Base-by-base conservation (phyloP, 2,113 vertebrate species). In the Phrynocephalus versicolor region DNA sequence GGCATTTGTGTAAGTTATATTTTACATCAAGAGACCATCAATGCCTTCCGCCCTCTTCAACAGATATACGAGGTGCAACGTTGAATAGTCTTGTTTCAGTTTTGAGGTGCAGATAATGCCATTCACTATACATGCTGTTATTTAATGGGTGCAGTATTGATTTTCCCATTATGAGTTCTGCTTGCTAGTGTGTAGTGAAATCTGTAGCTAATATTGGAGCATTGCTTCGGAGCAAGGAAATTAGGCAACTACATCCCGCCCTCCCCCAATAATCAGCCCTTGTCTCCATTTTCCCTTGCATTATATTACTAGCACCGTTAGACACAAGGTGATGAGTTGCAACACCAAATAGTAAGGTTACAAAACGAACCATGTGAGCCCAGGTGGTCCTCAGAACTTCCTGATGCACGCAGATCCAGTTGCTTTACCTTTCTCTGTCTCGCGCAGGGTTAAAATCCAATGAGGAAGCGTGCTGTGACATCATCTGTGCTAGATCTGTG, bases 161-260 rank as follows among this genome's bases (percentile, higher is more conserved):
- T 85, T 85, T 85, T 79, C 21, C 84, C 65, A 85, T 85, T 85
- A 85, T 85, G 84, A 79, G 71, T 85, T 85, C 84, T 72, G 67
- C 74, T 79, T 85, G 65, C 75, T 60, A 60, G 35, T 72, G 58
- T 85, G 76, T 79, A 41, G 51, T 79, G 83, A 85, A 79, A 85
- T 85, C 41, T 79, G 84, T 85, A 79, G 35, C 67, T 85, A 71
- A 79, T 60, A 62, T 51, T 21, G 8, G 65, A 71, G 71, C 41
- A 62, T 51, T 21, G 8, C 51, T 41, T 85, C 75, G 41, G 51
- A 18, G 67, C 51, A 70, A 85, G 65, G 67, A 71, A 79, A 85
- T 85, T 85, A 85, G 51, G 84, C 76, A 79, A 85, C 71, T 79
- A 71, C 25, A 51, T 41, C 67, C 41, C 10, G 71, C 79, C 78